A percentile compares a stretch with the other conserved stretches of the same genome.
phyloP scores from a whole-genome alignment of 1,140 invertebrate species.

The Orchestia grillus region DNA sequence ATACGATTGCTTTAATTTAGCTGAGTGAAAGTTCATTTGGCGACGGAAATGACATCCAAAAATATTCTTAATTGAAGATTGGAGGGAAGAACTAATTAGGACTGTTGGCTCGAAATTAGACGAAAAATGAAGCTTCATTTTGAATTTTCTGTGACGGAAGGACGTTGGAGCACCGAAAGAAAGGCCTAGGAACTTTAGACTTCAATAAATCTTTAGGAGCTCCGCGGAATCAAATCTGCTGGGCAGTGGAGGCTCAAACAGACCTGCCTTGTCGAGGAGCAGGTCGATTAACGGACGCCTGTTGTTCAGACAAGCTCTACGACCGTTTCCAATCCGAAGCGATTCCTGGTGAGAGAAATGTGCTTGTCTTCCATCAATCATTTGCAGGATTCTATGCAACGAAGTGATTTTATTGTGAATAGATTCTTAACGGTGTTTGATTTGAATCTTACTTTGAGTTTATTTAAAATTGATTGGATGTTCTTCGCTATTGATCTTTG shows the following conservation, averaged over 20 bases:
- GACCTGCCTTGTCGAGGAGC: background rate
- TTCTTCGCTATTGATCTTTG: background rate
- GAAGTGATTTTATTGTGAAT: background rate
- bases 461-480: background rate
- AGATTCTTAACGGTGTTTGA: background rate
- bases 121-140: background rate
- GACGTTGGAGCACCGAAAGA: background rate
- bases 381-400: background rate
- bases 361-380: background rate
- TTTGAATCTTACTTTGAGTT: background rate
- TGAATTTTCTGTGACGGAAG: background rate
- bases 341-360: background rate
- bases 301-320: background rate
- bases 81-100: background rate
- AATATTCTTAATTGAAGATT: background rate
- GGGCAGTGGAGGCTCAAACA: background rate
- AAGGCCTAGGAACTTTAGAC: background rate
- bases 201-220: background rate
- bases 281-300: background rate
- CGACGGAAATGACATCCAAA: background rate
- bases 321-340: background rate
- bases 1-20: background rate
- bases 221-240: background rate
- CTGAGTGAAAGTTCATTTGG: background rate
- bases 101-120: background rate